These are phyloP conservation scores for Luperina nickerlii DNA, from an alignment of 2,888 invertebrate species.

Conservation along the genomic window DNA sequence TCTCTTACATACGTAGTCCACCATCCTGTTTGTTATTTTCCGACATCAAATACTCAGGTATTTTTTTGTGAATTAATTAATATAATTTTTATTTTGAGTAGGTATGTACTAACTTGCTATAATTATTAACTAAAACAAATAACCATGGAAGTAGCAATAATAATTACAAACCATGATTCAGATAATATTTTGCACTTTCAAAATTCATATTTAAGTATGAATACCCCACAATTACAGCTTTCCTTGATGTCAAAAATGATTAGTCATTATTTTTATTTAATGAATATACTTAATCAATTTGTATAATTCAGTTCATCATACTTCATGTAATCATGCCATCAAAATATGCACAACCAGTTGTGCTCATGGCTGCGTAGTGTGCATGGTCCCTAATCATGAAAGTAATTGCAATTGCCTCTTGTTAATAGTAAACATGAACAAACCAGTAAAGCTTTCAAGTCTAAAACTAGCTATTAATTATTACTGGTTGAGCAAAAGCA, in stretches of 20 bases:
- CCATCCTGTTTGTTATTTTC: conserved; percentile 34
- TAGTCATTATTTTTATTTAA: not conserved
- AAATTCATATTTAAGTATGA: not conserved
- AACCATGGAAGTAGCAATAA: not conserved
- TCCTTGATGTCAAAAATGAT: not conserved
- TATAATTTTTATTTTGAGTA: not conserved
- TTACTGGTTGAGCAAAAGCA: not conserved
- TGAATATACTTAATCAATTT: not conserved
- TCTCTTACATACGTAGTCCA: conserved; percentile 55
- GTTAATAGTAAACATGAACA: not conserved
- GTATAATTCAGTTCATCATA: not conserved
- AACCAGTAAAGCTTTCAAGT: not conserved
- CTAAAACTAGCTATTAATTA: not conserved
- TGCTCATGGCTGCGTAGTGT: not conserved
- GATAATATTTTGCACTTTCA: not conserved
- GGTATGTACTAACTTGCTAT: not conserved
- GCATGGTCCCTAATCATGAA: not conserved
- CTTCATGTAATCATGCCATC: not conserved
- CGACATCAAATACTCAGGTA: not conserved
- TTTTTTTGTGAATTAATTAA: not conserved
- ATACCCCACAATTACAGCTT: not conserved
- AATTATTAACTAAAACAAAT: not conserved
- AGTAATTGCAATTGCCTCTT: no score
- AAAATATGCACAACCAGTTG: not conserved
- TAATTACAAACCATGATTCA: not conserved